phyloP scores from a whole-genome alignment of 1,140 invertebrate genomes.

The Andricus grossulariae region DNA sequence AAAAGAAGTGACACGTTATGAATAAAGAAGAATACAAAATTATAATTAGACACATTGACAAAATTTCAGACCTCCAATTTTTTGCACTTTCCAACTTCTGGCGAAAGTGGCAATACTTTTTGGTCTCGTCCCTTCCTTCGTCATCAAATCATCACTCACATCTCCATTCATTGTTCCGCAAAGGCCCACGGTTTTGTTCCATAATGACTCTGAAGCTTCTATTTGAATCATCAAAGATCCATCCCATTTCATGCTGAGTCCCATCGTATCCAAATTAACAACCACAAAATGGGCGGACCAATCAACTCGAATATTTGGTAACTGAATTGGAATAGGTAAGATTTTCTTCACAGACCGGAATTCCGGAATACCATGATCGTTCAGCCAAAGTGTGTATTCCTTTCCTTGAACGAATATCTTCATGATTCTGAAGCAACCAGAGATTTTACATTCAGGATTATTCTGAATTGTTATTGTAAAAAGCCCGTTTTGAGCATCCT shows the following conservation, averaged over 20 bases:
- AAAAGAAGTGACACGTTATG: too few species aligned
- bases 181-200: slow-evolving; percentile 87
- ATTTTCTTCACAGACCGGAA: slow-evolving; percentile 48
- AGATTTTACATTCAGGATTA: slow-evolving; percentile 69
- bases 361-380: slow-evolving; percentile 45
- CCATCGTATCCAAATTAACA: slow-evolving; percentile 81
- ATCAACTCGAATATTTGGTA: slow-evolving; percentile 82
- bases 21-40: neutral
- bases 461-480: slow-evolving; percentile 81
- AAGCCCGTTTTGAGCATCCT: slow-evolving; percentile 80
- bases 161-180: slow-evolving; percentile 88
- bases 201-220: slow-evolving; percentile 81
- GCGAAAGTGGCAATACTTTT: slow-evolving; percentile 77
- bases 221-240: slow-evolving; percentile 75
- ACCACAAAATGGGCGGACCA: slow-evolving; percentile 82
- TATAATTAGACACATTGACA: neutral
- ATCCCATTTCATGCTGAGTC: slow-evolving; percentile 87
- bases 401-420: slow-evolving; percentile 83
- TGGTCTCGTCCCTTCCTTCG: neutral
- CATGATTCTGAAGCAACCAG: slow-evolving; percentile 77
- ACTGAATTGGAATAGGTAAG: slow-evolving; percentile 81
- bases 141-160: slow-evolving; percentile 81
- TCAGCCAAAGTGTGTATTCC: slow-evolving; percentile 77
- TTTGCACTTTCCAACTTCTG: slow-evolving; percentile 81
- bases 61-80: slow-evolving; percentile 77